Evolutionary conservation across 2,888 invertebrate species (phyloP), one percentile per base, ranked within the genome.

Genomic region (Bursaphelenchus okinawaensis): DNA sequence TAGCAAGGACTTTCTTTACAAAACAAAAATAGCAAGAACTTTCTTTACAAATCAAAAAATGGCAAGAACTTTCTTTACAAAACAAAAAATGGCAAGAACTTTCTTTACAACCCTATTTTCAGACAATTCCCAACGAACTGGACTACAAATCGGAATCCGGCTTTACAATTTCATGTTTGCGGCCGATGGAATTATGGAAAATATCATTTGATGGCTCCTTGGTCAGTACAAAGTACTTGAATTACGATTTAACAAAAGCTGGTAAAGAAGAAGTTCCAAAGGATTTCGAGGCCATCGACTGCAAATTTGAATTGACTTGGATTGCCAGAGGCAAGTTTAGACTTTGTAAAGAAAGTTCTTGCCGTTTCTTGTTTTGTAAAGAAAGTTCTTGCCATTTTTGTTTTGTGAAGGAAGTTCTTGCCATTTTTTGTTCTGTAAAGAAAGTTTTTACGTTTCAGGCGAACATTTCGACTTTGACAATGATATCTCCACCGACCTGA

Each of bases 111-210:
- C 22, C 54, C 59, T 51, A 51, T 23, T 58, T 72, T 52, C 50
- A 76, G 78, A 76, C 73, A 55, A 64, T 70, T 19, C 52, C 59
- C 7, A 63, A 66, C 9, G 52, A 67, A 6, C 59, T 58, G 1
- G 72, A 70, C 56, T 76, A 77, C 74, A 90, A 87, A 76, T 87
- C 87, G 0, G 89, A 89, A 0, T 89, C 88, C 71, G 91, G 91
- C 0, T 85, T 90, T 51, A 85, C 84, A 51, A 86, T 90, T 50
- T 86, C 86, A 20, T 89, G 89, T 0, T 83, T 89, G 0, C 86
- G 87, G 65, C 88, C 90, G 0, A 91, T 91, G 91, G 87, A 87
- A 74, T 85, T 85, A 52, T 91, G 91, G 91, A 86, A 85, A 19
- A 77, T 91, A 0, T 83, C 85, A 3, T 91, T 88, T 82, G 86